Conservation (phyloP, 2,113 vertebrate genomes). For the Daphoenositta chrysoptera region DNA sequence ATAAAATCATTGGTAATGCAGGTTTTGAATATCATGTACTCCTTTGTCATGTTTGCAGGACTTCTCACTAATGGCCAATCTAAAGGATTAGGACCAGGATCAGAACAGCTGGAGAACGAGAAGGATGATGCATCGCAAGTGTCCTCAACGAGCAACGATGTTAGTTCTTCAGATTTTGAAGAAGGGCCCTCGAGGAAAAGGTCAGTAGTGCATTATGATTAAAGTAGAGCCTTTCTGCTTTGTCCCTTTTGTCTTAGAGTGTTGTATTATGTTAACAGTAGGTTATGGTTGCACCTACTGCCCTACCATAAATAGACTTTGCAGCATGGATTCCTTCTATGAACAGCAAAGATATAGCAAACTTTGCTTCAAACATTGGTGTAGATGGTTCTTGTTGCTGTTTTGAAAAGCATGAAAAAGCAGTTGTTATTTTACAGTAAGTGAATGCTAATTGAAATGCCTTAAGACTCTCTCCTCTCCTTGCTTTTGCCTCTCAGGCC, state of each 20-base stretch:
- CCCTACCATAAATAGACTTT: not conserved
- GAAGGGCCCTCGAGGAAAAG: conserved; percentile 94
- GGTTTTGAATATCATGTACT: conserved; percentile 40
- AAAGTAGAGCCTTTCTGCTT: not conserved
- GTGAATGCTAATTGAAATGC: not conserved
- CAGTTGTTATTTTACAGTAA: not conserved
- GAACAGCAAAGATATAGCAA: not conserved
- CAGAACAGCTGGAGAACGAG: conserved; percentile 84
- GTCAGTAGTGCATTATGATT: conserved; percentile 69
- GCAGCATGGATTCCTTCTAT: not conserved
- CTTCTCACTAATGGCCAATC: conserved; percentile 88
- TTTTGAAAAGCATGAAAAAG: not conserved
- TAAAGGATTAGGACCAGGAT: conserved; percentile 87
- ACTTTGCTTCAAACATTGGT: not conserved
- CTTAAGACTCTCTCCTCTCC: not conserved
- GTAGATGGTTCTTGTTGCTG: not conserved
- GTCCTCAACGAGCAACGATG: conserved; percentile 85
- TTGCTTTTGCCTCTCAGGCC: not conserved
- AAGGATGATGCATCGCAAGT: conserved; percentile 89
- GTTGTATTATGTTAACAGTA: not conserved
- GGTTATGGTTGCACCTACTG: not conserved
- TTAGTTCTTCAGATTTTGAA: conserved; percentile 89
- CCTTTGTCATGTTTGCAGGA: conserved; percentile 76
- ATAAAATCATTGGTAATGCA: not conserved
- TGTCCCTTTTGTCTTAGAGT: not conserved